Conservation (phyloP, 2,888 invertebrate species). For the Synergus itoensis region DNA sequence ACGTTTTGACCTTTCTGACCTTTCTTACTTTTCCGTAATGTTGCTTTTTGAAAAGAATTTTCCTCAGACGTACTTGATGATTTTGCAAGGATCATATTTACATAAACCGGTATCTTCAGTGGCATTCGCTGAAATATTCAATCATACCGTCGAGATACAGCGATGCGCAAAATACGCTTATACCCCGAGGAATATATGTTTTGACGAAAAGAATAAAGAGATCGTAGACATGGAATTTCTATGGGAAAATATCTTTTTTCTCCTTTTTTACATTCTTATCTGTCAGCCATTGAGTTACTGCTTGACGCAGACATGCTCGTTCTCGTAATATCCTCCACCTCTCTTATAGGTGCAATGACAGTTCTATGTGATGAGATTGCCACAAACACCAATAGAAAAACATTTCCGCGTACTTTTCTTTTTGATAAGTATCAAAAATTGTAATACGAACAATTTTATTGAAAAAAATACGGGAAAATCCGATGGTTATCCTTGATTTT, state of each 20-base stretch:
- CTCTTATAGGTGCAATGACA: background rate
- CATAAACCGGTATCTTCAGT: constrained; percentile 18
- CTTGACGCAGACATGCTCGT: constrained; percentile 10
- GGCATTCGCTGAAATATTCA: constrained; percentile 37
- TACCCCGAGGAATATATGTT: constrained; percentile 23
- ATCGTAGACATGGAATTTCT: constrained; percentile 24
- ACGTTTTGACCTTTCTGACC: no score
- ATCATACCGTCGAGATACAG: constrained; percentile 9
- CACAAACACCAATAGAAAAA: background rate
- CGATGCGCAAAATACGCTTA: constrained; percentile 18
- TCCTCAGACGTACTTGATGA: background rate
- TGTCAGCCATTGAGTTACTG: constrained; percentile 34
- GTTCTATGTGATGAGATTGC: background rate
- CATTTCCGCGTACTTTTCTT: background rate
- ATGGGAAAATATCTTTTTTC: background rate
- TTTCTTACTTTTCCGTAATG: background rate
- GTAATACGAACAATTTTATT: no score
- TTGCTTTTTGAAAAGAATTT: constrained; percentile 1
- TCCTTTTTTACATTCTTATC: constrained; percentile 33
- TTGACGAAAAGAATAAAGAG: constrained; percentile 31
- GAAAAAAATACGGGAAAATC: no score
- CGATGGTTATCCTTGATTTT: no score
- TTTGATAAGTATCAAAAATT: no score
- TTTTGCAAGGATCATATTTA: constrained; percentile 16
- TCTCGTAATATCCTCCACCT: constrained; percentile 6